Percentiles rank a stretch among this genome's conserved stretches.
Evolutionary conservation across 2,797 vertebrate species (phyloP).

Genomic region (Sebastes steindachneri): DNA sequence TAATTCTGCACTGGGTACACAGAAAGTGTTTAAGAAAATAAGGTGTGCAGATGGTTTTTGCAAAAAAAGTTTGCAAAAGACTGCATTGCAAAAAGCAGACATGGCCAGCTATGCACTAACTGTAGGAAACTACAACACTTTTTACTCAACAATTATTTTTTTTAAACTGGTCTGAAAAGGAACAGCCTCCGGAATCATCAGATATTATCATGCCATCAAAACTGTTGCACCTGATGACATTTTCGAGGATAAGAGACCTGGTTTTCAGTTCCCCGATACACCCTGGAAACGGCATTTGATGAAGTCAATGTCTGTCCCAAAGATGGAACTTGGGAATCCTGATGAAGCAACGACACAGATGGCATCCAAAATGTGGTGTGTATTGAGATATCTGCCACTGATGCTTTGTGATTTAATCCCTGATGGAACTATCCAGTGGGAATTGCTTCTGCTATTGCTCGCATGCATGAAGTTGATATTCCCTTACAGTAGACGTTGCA

Average conservation of each 20-base stretch:
- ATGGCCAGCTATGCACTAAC: not conserved
- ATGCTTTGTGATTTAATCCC: not conserved
- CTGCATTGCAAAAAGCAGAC: not conserved
- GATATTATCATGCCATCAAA: not conserved
- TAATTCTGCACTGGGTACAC: not conserved
- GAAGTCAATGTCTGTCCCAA: not conserved
- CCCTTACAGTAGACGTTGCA: not conserved
- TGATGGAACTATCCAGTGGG: not conserved
- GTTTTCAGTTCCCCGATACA: not conserved
- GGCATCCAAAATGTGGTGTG: not conserved
- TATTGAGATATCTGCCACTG: not conserved
- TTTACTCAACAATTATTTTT: not conserved
- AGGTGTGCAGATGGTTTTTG: not conserved
- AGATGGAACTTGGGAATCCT: not conserved
- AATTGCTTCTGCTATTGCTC: not conserved
- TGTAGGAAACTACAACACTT: not conserved
- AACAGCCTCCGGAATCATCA: not conserved
- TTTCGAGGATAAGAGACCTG: not conserved
- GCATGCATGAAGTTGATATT: not conserved
- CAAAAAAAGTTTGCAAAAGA: too few relatives aligned
- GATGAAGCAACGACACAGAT: not conserved
- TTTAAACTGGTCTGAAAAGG: not conserved
- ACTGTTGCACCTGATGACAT: not conserved
- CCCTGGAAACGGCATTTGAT: not conserved
- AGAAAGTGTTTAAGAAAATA: not conserved